Percentiles rank a stretch among this genome's conserved stretches.
Conservation (phyloP, 2,113 vertebrate genomes). For the Dipodomys merriami region DNA sequence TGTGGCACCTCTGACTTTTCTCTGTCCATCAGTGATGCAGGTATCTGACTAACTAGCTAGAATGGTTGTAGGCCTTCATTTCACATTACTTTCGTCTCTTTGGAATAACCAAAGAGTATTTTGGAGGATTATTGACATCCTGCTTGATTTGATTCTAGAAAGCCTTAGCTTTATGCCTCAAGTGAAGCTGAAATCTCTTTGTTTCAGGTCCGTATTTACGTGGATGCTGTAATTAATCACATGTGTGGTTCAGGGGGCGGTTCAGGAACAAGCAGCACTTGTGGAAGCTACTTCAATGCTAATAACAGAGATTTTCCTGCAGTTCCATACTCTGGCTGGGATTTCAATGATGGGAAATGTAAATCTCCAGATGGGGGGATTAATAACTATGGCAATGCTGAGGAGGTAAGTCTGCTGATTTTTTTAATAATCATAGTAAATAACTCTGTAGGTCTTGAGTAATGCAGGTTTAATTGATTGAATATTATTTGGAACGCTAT, state of each 20-base stretch:
- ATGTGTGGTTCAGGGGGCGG: conserved; percentile 78
- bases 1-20: background rate
- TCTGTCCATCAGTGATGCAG: background rate
- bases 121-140: background rate
- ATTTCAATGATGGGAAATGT: conserved; percentile 94
- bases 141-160: background rate
- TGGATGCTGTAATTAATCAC: background rate
- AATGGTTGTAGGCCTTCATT: background rate
- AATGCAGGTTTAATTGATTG: background rate
- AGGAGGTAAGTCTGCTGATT: conserved; percentile 86
- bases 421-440: background rate
- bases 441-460: background rate
- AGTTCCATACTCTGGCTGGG: conserved; percentile 89
- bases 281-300: conserved; percentile 91
- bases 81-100: background rate
- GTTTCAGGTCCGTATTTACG: background rate
- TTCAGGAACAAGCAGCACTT: conserved; percentile 87
- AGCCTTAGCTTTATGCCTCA: background rate
- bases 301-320: conserved; percentile 89
- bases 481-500: background rate
- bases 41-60: background rate
- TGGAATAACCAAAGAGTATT: background rate
- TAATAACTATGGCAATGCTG: conserved; percentile 90
- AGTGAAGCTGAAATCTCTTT: background rate
- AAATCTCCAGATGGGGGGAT: conserved; percentile 89